Evolutionary conservation across 2,113 vertebrate genomes (phyloP).

Genomic region (Saimiri boliviensis): DNA sequence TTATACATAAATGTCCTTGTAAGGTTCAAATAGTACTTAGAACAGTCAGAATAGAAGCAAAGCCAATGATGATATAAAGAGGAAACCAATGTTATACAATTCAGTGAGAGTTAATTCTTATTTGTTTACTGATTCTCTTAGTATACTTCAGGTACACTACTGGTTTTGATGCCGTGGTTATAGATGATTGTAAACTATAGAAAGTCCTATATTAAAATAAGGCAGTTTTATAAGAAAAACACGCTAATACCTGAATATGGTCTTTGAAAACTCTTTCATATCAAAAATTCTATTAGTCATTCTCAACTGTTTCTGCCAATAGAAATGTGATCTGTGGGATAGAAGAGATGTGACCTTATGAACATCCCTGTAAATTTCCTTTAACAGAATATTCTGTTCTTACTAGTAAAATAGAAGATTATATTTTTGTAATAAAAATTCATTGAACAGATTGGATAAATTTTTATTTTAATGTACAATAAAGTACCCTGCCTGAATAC

Average conservation of each 20-base stretch:
- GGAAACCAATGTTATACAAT: background rate
- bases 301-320: background rate
- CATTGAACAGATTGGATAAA: slow-evolving; percentile 5
- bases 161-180: background rate
- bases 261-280: background rate
- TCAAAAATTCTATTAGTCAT: background rate
- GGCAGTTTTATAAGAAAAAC: background rate
- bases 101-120: background rate
- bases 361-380: slow-evolving; percentile 27
- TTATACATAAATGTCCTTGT: background rate
- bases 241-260: background rate
- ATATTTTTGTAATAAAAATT: slow-evolving; percentile 48
- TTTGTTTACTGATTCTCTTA: background rate
- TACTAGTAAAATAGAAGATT: slow-evolving; percentile 34
- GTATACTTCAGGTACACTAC: background rate
- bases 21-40: background rate
- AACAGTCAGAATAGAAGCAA: background rate
- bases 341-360: background rate
- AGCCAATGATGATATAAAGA: background rate
- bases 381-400: background rate
- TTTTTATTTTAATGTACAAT: slow-evolving; percentile 31
- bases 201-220: background rate
- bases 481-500: background rate
- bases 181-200: background rate
- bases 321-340: background rate